Evolutionary conservation across 2,113 vertebrate species (phyloP), one percentile per base, ranked within the genome.

Genomic region (Caretta caretta): DNA sequence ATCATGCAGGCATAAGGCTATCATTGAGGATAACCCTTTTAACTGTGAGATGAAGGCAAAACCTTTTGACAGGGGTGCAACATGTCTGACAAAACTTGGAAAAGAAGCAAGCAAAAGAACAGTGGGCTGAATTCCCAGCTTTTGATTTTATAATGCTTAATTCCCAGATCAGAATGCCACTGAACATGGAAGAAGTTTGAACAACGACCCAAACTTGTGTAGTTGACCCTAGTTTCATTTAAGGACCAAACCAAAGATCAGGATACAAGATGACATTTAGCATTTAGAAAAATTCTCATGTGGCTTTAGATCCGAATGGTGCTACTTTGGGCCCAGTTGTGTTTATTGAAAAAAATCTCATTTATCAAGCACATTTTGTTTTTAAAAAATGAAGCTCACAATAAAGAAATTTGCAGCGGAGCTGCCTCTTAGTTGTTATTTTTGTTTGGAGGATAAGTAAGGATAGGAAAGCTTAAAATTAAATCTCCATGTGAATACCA

Each of bases 41-140:
- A 80, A 24, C 8, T 49, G 9, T 10, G 42, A 57, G 9, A 86
- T 10, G 53, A 65, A 78, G 76, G 5, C 9, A 90, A 46, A 56
- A 51, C 50, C 69, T 53, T 4, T 7, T 42, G 24, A 10, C 1
- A 0, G 35, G 2, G 50, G 12, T 80, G 62, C 0, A 0, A 46
- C 80, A 82, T 16, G 51, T 59, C 46, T 93, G 29, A 24, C 11
- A 46, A 90, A 29, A 3, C 24, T 69, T n/a, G 6, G 42, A 24
- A 51, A 59, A 59, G 4, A 62, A 25, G 5, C 10, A 29, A 57
- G 56, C 31, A 1, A 69, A 4, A 62, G 22, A 46, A 29, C 20
- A 46, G 4, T 6, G 24, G 72, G 24, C 6, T 46, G n/a, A 25
- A 19, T 59, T 93, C 53, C 51, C 54, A 75, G 56, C 13, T 4